Percentiles rank a stretch among this genome's conserved stretches.
phyloP scores from a whole-genome alignment of 2,888 invertebrate species.

The Anodontia alba region DNA sequence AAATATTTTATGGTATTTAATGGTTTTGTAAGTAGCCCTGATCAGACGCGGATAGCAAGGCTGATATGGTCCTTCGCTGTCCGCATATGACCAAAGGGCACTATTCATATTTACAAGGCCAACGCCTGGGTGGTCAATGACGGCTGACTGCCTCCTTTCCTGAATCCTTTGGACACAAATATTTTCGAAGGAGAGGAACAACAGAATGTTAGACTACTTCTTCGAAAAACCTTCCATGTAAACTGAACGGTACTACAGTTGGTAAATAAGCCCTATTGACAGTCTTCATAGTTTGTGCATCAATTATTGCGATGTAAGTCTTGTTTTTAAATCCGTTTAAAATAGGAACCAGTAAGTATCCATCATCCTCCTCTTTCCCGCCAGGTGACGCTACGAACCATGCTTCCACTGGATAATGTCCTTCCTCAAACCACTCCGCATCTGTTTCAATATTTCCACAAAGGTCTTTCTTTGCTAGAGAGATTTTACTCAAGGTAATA shows the following conservation, averaged over 20 bases:
- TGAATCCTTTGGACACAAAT: too few relatives aligned
- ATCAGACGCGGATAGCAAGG: too few relatives aligned
- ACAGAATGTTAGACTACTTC: slow-evolving; percentile 56
- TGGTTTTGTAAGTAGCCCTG: too few relatives aligned
- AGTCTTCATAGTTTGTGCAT: slow-evolving; percentile 74
- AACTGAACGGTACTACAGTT: slow-evolving; percentile 77
- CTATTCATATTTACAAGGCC: too few relatives aligned
- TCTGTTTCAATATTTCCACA: slow-evolving; percentile 68
- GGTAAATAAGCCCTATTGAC: slow-evolving; percentile 75
- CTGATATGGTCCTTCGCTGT: too few relatives aligned
- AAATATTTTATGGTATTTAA: too few relatives aligned
- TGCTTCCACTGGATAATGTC: slow-evolving; percentile 79
- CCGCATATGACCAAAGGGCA: too few relatives aligned
- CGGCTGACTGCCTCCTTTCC: too few relatives aligned
- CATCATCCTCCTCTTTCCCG: slow-evolving; percentile 78
- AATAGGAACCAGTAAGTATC: slow-evolving; percentile 76
- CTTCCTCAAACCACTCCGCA: slow-evolving; percentile 63
- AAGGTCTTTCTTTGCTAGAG: slow-evolving; percentile 80
- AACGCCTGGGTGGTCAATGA: too few relatives aligned
- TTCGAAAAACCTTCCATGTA: slow-evolving; percentile 81
- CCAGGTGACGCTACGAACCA: slow-evolving; percentile 77
- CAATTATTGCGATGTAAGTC: slow-evolving; percentile 76
- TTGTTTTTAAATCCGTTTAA: slow-evolving; percentile 70
- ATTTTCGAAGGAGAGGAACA: too few relatives aligned
- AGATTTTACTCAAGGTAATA: slow-evolving; percentile 64